A percentile compares a stretch with the other conserved stretches of the same genome.
These are phyloP conservation scores for Hozukius guyotensis DNA, from an alignment of 2,797 vertebrate genomes.

Conservation along the genomic window DNA sequence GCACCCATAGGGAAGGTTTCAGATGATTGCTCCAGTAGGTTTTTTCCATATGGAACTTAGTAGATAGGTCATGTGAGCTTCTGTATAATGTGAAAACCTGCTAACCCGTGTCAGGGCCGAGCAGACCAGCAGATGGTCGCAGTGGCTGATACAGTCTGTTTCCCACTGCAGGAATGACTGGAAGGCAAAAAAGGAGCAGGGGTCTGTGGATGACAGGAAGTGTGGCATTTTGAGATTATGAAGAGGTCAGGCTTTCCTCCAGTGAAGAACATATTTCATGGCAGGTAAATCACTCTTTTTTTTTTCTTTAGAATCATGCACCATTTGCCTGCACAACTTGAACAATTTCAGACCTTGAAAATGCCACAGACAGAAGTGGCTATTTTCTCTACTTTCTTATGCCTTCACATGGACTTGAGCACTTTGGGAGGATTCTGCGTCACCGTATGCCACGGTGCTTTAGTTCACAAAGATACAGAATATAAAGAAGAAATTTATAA, in stretches of 20 bases:
- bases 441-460: background rate
- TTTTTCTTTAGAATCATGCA: background rate
- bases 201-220: slow-evolving; percentile 42
- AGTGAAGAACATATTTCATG: slow-evolving; percentile 1
- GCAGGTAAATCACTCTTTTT: slow-evolving; percentile 9
- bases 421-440: background rate
- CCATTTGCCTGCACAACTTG: background rate
- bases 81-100: slow-evolving; percentile 29
- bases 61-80: background rate
- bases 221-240: slow-evolving; percentile 27
- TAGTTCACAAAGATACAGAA: background rate
- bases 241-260: slow-evolving; percentile 16
- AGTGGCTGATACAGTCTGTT: slow-evolving; percentile 35
- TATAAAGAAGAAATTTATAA: background rate
- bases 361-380: background rate
- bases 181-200: slow-evolving; percentile 32
- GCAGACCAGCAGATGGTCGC: slow-evolving; percentile 42
- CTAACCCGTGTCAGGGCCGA: slow-evolving; percentile 3
- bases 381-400: background rate
- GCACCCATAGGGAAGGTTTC: background rate
- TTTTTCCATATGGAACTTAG: background rate
- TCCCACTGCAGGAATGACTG: slow-evolving; percentile 18
- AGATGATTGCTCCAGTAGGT: background rate
- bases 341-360: background rate
- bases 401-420: background rate